Base-by-base conservation (phyloP, 1,140 invertebrate species). In the Oreohelix idahoensis region DNA sequence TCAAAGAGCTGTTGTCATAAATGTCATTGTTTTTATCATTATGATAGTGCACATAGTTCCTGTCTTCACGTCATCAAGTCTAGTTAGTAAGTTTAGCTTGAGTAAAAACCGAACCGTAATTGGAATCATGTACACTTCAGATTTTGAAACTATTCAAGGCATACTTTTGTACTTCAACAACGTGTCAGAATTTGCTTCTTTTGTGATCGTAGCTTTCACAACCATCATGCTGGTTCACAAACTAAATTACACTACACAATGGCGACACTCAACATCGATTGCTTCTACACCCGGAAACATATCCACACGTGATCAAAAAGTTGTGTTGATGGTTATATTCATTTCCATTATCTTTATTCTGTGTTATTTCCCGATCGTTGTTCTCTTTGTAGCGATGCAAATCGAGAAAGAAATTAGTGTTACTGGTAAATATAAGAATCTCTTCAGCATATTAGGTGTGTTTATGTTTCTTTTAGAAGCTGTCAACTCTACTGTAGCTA, bases 381-480 rank as follows among this genome's bases (percentile, higher is more conserved):
- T 38, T 15, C 11, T 17, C 4, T 20, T 80, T 26, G 1, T 69
- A 2, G 78, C 4, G 5, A 69, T 70, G 38, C 1, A 10, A 53
- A 0, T 32, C 49, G 51, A 66, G 11, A 38, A 58, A 39, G 73
- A 79, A 8, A 79, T 70, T 53, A 73, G 17, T 38, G 29, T 71
- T 45, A 42, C 32, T 42, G 11, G 51, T 53, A 39, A 39, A 26
- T 82, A 78, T 58, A 63, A 58, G 38, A 83, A 82, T 58, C 71
- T 84, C 26, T 69, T 76, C 8, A 26, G 75, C 4, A 39, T 76
- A 42, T 1, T 63, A 36, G n/a, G n/a, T 58, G 36, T 74, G 29
- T 5, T 66, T 69, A 17, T 39, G 38, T 5, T 45, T 78, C 11
- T 39, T 35, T n/a, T n/a, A n/a, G n/a, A n/a, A n/a, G n/a, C n/a